phyloP scores from a whole-genome alignment of 2,113 vertebrate species.

The Malurus alboscapulatus region DNA sequence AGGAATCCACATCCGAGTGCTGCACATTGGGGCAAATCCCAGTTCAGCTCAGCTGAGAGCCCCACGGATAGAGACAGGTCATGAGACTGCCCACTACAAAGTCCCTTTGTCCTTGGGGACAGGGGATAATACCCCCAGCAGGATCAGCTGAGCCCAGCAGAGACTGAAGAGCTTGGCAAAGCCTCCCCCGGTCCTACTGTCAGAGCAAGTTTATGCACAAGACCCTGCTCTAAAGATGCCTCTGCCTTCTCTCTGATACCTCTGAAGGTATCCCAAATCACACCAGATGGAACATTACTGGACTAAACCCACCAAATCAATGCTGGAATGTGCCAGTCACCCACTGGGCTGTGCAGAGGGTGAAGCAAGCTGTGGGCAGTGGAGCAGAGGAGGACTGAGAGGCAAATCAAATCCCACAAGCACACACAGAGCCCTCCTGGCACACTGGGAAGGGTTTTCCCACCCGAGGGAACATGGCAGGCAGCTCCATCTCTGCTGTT shows the following conservation, averaged over 20 bases:
- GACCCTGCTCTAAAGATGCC: neutral
- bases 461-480: fast-evolving
- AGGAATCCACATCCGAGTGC: neutral
- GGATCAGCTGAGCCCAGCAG: neutral
- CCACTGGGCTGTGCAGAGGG: neutral
- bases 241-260: neutral
- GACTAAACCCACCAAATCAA: neutral
- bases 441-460: neutral
- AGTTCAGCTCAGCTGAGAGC: neutral
- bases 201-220: fast-evolving
- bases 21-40: neutral
- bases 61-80: neutral
- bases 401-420: neutral
- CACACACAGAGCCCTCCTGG: neutral
- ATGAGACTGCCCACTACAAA: neutral
- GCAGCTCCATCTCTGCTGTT: neutral
- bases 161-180: neutral
- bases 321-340: neutral
- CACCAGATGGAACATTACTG: neutral
- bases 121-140: neutral
- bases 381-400: neutral
- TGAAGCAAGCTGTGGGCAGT: neutral
- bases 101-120: neutral
- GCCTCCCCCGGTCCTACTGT: fast-evolving
- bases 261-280: neutral